Evolutionary conservation across 2,888 invertebrate genomes (phyloP), one percentile per base, ranked within the genome.

Genomic region (Sialis lutaria): DNA sequence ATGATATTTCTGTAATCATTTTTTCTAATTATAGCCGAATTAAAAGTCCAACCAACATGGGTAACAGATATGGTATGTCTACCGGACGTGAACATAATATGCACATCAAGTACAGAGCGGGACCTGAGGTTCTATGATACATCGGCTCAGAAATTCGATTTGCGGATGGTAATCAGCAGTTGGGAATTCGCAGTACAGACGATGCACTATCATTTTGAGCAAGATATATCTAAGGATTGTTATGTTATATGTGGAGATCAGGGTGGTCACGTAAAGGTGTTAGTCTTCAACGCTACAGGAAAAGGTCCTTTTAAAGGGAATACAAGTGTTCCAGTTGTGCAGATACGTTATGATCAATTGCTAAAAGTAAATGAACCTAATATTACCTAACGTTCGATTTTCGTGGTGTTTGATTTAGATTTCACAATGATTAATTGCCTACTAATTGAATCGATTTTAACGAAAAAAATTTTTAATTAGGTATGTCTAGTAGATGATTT

Each of bases 121-220:
- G 86, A 86, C 58, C 64, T 89, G 41, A 73, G 82, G 52, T 85
- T 89, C 63, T 89, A 88, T 58, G 87, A 88, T 60, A 78, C 79
- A 42, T 77, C 77, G 13, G 82, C 79, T 6, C 75, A 75, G 49
- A 82, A 79, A 47, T 86, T 86, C 61, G 76, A 77, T 39, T 66
- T 84, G 40, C 72, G 82, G 54, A 72, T 84, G 47, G 69, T 79
- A 53, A 77, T 89, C 51, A 73, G 75, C 1, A 79, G 79, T 49
- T 70, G 82, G 60, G 74, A 77, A 42, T 67, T 71, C 52, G 76
- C 71, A 6, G 65, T 73, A 1, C 63, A 65, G 2, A 63, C 68
- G 22, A 71, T 77, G 70, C 57, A 71, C 59, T 83, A 82, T 62
- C 72, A 74, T 57, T 80, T 79, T 58, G 63, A 69, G 53, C 59